These are phyloP conservation scores for Vulpes ferrilata DNA, from an alignment of 2,113 vertebrate species.

Conservation along the genomic window DNA sequence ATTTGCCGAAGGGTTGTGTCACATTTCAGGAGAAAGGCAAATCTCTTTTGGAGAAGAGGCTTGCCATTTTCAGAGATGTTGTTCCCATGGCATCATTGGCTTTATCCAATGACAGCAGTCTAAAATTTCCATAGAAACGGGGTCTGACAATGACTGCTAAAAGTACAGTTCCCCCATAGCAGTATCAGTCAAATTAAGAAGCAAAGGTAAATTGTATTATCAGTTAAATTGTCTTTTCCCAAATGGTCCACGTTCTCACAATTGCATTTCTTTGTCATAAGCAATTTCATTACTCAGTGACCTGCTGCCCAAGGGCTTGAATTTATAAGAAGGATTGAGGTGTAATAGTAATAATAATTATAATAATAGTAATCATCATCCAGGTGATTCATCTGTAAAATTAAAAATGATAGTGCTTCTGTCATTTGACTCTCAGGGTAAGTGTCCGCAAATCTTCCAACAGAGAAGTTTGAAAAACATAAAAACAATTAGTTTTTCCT, in stretches of 20 bases:
- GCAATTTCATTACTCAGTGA: not conserved
- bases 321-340: not conserved
- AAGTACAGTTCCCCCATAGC: not conserved
- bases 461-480: not conserved
- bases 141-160: not conserved
- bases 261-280: not conserved
- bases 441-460: not conserved
- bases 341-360: not conserved
- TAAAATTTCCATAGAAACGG: constrained; percentile 70
- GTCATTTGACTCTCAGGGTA: not conserved
- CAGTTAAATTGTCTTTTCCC: not conserved
- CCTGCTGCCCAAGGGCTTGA: not conserved
- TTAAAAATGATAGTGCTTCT: not conserved
- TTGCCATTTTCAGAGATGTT: constrained; percentile 19
- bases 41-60: not conserved
- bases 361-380: not conserved
- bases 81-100: constrained; percentile 57
- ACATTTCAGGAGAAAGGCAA: constrained; percentile 10
- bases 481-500: not conserved
- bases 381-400: not conserved
- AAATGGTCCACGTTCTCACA: not conserved
- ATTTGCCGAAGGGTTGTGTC: not conserved
- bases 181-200: not conserved
- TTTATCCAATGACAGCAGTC: not conserved
- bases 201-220: not conserved